Conservation (phyloP, 2,888 invertebrate species). For the Alitta virens region DNA sequence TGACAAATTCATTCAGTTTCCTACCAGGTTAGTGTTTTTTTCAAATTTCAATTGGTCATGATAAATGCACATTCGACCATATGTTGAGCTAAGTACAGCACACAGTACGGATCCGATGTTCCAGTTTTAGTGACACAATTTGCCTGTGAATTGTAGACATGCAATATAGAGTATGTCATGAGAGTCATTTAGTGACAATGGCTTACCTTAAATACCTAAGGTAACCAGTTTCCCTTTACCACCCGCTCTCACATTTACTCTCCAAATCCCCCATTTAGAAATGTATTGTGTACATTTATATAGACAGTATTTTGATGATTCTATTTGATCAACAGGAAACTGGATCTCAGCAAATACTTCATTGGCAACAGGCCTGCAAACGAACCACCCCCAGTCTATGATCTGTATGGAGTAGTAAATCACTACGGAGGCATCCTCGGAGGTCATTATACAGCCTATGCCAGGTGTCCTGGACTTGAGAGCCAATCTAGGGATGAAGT, state of each 20-base stretch:
- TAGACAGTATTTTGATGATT: neutral
- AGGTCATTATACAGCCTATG: conserved; percentile 61
- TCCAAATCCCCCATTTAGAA: too few relatives aligned
- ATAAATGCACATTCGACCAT: too few relatives aligned
- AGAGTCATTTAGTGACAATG: too few relatives aligned
- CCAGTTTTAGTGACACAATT: too few relatives aligned
- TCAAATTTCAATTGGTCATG: too few relatives aligned
- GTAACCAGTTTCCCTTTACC: too few relatives aligned
- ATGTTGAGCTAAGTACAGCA: too few relatives aligned
- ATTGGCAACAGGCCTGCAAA: conserved; percentile 36
- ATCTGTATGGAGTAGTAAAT: conserved; percentile 61
- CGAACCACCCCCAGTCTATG: conserved; percentile 55
- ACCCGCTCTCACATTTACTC: too few relatives aligned
- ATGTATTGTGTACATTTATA: neutral
- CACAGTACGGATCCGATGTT: too few relatives aligned
- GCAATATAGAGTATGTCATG: too few relatives aligned
- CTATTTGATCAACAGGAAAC: conserved; percentile 46
- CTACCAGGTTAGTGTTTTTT: conserved; percentile 51
- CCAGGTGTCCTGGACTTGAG: conserved; percentile 52
- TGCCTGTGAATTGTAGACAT: too few relatives aligned
- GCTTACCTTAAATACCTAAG: too few relatives aligned
- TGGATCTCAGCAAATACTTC: conserved; percentile 55
- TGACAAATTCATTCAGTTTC: conserved; percentile 62
- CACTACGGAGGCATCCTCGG: conserved; percentile 59
- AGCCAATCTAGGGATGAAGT: conserved; percentile 48